Evolutionary conservation across 2,888 invertebrate genomes (phyloP), one percentile per base, ranked within the genome.

Genomic region (Laothoe populi): DNA sequence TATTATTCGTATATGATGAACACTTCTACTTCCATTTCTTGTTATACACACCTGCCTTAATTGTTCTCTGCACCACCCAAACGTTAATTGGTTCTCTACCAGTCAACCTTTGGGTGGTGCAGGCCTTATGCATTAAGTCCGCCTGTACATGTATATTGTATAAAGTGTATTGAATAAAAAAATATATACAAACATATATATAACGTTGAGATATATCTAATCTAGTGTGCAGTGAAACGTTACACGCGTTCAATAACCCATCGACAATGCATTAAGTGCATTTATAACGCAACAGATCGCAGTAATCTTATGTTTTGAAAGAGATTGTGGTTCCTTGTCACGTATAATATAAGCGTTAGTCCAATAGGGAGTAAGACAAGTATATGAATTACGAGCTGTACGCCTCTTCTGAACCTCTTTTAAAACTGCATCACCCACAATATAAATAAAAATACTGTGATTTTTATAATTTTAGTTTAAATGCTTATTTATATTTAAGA

Each of bases 301-400:
- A 16, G 49, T 49, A 35, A 53, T 53, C 35, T 11, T 53, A 53
- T 78, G 73, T 83, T 78, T 80, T 77, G 74, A 74, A 74, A 70
- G 67, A 71, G 75, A 82, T 85, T 84, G 79, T 66, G 77, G 77
- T 83, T 81, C 75, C 78, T 70, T 67, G 82, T 88, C 89, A 89
- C 90, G 89, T 90, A 84, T 84, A 82, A 86, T 84, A 89, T 88
- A 88, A 87, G 83, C 83, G 84, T 81, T 78, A 82, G 80, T 70
- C 82, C 84, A 82, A 81, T 80, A 75, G 83, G 81, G 81, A 79
- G 74, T 82, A 81, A 79, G 85, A 84, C 87, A 80, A 77, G 83
- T 81, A 83, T 84, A 78, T 84, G 84, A 88, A 85, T 83, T 87
- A 89, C 83, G 82, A 77, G 75, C 72, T 61, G 68, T 68, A 83